Evolutionary conservation across 1,140 invertebrate species (phyloP), one percentile per base, ranked within the genome.

Genomic region (Piezodorus guildinii): DNA sequence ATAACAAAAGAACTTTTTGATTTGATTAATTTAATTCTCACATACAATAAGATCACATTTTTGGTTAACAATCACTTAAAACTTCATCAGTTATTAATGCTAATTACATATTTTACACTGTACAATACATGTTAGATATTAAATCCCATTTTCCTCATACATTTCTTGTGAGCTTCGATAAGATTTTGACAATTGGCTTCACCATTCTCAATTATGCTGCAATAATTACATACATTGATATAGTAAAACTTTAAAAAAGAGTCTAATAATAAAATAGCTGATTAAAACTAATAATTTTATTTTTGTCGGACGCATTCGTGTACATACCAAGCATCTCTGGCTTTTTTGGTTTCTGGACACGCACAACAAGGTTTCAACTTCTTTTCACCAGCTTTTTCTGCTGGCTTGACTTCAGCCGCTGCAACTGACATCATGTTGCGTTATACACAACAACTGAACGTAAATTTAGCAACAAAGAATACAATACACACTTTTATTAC

Each of bases 281-380:
- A 46, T 46, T n/a, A 46, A 46, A 46, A n/a, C n/a, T 46, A 19
- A 49, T 49, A 5, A n/a, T 19, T n/a, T 21, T 49, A n/a, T n/a
- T 49, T 49, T 49, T 4, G 4, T 10, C 16, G 6, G 46, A 3
- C 6, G 17, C 1, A 3, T 4, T 2, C 2, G 6, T 21, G 2
- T 10, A 49, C 46, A 10, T 81, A 96, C 92, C 94, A 98, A 67
- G 84, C 81, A 79, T 98, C 94, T 71, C 94, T 79, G 25, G 78
- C 83, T 78, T 84, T 85, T 76, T 94, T 97, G 0, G 95, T 98
- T 79, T 98, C 95, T 0, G 94, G 95, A 79, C 96, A 98, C 56
- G 94, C 94, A 79, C 96, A 98, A 72, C 95, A 98, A 17, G 96
- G 88, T 76, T 97, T 98, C 60, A 90, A 77, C 74, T 91, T 91